These are phyloP conservation scores for Sebastes itinus DNA, from an alignment of 2,797 vertebrate genomes.

Conservation along the genomic window DNA sequence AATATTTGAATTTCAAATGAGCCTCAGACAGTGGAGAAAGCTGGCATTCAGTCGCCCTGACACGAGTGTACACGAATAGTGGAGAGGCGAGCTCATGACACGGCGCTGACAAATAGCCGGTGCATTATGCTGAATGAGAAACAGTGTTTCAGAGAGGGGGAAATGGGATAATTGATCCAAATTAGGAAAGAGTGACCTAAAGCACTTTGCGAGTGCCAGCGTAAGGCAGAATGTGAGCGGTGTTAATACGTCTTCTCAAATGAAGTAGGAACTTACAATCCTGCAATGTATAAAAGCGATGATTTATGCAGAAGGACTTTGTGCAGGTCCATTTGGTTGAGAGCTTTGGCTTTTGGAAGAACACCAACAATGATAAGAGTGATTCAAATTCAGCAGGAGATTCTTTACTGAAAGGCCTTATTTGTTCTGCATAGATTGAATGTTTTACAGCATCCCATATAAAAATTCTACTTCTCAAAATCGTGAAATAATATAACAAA, in stretches of 20 bases:
- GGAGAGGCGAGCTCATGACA: constrained; percentile 53
- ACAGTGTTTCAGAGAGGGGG: constrained; percentile 72
- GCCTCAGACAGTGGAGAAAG: constrained; percentile 71
- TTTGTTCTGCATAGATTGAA: background rate
- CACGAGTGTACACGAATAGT: constrained; percentile 41
- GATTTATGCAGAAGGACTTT: constrained; percentile 9
- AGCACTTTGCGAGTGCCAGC: constrained; percentile 50
- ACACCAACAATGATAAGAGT: background rate
- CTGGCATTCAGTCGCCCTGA: constrained; percentile 68
- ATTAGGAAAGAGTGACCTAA: constrained; percentile 78
- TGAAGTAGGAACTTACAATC: constrained; percentile 45
- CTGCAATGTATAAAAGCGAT: constrained; percentile 40
- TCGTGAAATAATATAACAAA: background rate
- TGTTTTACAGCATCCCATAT: background rate
- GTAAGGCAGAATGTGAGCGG: constrained; percentile 49
- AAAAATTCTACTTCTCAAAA: background rate
- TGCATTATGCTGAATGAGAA: constrained; percentile 71
- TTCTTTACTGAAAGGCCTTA: background rate
- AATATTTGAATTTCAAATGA: constrained; percentile 79
- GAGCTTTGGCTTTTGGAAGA: constrained; percentile 6
- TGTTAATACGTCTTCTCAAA: constrained; percentile 61
- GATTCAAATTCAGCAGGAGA: constrained; percentile 1
- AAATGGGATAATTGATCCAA: constrained; percentile 81
- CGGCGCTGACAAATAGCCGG: constrained; percentile 73
- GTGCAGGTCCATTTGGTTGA: constrained; percentile 1